A percentile compares a stretch with the other conserved stretches of the same genome.
Evolutionary conservation across 92 coral and sea anemone genomes (phyloP).

Genomic region (Scolanthus callimorphus): DNA sequence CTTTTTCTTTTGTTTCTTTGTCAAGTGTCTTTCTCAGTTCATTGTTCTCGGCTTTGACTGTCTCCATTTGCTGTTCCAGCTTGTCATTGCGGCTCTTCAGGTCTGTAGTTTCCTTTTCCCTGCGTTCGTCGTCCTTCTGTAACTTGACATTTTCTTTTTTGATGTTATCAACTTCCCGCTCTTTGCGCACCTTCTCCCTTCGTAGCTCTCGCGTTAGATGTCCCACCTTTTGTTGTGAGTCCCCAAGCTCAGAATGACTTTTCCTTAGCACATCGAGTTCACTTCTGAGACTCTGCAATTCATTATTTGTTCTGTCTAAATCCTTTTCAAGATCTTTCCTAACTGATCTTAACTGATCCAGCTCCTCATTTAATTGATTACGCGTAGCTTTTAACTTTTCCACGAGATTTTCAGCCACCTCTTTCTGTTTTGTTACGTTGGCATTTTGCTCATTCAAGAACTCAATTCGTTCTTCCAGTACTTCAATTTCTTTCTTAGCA

Average conservation of each 20-base stretch:
- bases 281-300: constrained; percentile 22
- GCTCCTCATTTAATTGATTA: constrained; percentile 47
- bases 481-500: constrained; percentile 1
- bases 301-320: constrained; percentile 6
- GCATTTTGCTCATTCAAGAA: constrained; percentile 7
- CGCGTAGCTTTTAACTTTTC: constrained; percentile 52
- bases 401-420: constrained; percentile 19
- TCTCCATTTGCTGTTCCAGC: constrained; percentile 43
- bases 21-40: constrained; percentile 34
- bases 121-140: constrained; percentile 14
- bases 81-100: constrained; percentile 36
- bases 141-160: constrained; percentile 27
- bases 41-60: constrained; percentile 43
- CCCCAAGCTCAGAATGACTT: constrained; percentile 8
- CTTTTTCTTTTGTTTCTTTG: constrained; percentile 17
- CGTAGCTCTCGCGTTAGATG: constrained; percentile 40
- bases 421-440: constrained; percentile 13
- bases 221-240: constrained; percentile 39
- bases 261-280: constrained; percentile 27
- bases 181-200: constrained; percentile 23
- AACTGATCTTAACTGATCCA: constrained; percentile 27
- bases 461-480: constrained; percentile 3
- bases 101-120: constrained; percentile 16
- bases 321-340: constrained; percentile 1
- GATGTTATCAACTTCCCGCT: constrained; percentile 23